Base-by-base conservation (phyloP, 2,113 vertebrate genomes). In the Agelaius tricolor region DNA sequence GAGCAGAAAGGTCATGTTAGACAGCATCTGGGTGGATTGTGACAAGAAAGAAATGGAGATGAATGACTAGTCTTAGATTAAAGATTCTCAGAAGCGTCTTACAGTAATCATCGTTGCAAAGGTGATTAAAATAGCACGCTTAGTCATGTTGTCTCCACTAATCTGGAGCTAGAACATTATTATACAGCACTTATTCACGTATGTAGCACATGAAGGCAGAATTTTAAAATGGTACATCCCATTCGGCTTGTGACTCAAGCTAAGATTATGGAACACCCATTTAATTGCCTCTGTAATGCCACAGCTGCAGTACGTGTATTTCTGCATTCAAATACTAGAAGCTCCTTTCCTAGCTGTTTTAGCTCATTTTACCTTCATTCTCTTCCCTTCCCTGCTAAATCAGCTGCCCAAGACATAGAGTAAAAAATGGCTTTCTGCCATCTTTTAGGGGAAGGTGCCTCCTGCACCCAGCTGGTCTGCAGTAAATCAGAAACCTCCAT, bases 241-340 rank as follows among this genome's bases (percentile, higher is more conserved):
- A 92, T 94, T 94, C 1, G 55, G 77, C 73, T 87, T 87, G 79
- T 96, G 95, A 97, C 89, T 95, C 93, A 95, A 91, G 77, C 15
- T 7, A 81, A 94, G 84, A 93, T 95, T 96, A 75, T 94, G 87
- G 89, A 93, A 95, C 95, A 95, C 95, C 93, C 95, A 94, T 96
- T 97, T 97, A 96, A 97, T 95, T 97, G 91, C 87, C 62, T 90
- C 95, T 90, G 94, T 94, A 94, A 95, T 93, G 87, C 80, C 93
- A 78, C 96, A 97, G 96, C 96, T 97, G 96, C 95, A 97, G 33
- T 24, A 57, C 78, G 35, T 72, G 57, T 81, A 57, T 84, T 90
- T 94, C 80, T 95, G 91, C 65, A 95, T 94, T 93, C 86, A 92
- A 63, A 80, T 67, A 86, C 67, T 88, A 77, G 75, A 88, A 93